Base-by-base conservation (phyloP, 2,797 vertebrate genomes). In the Psittacula derbiana region DNA sequence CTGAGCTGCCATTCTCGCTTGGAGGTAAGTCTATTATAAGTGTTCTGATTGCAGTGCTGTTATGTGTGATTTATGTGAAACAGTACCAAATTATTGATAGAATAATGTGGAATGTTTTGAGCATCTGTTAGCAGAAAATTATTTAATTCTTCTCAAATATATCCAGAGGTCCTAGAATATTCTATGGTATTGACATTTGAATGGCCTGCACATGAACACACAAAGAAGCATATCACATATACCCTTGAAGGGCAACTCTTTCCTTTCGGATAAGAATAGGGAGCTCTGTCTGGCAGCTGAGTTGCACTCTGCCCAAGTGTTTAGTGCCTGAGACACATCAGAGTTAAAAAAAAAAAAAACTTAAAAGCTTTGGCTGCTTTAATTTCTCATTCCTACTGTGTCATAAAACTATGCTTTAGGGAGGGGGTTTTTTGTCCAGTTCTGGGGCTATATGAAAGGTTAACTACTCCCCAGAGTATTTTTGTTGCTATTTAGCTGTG, bases 1-100 rank as follows among this genome's bases (percentile, higher is more conserved):
- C 73, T 98, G 86, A 98, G 98, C 94, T 99, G 98, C 95, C 98
- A 98, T 47, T 95, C 98, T 61, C 81, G 71, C 27, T 97, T 97
- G 52, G 84, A 97, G 92, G 98, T 99, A 96, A 73, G 88, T 31
- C 57, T 64, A 0, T 24, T 8, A 8, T 6, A 41, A 24, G 4
- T 16, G 1, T 18, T 50, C 53, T 46, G n/a, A 16, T 25, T 80
- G 3, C 9, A 24, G 12, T 21, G 28, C 43, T 79, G 33, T n/a
- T 70, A 1, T 24, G 17, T 4, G 0, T 4, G 3, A 23, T 23
- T 75, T 30, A 33, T 24, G 23, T 12, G 8, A 62, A 65, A 88
- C 44, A 53, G 11, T 11, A 43, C 2, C 15, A 46, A 74, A 21
- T 20, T 61, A n/a, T 25, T 79, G n/a, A 33, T 16, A 53, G 31